Evolutionary conservation across 1,140 invertebrate genomes (phyloP), one percentile per base, ranked within the genome.

Genomic region (Lordiphosa clarofinis): DNA sequence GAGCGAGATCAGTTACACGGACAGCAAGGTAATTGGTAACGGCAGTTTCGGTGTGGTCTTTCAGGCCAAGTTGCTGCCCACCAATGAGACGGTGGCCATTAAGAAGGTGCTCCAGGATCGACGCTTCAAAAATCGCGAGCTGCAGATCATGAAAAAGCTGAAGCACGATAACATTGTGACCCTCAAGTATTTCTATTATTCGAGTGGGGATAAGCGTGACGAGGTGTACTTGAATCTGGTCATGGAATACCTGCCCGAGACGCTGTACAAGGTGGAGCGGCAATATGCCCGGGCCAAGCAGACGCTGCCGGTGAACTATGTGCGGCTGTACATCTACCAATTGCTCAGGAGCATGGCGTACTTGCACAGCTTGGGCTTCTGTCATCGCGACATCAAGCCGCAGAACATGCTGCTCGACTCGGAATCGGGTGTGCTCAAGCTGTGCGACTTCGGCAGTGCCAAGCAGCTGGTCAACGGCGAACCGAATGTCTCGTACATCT

Each of bases 101-200:
- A 99, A 99, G 90, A 99, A 99, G 91, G 99, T 99, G 82, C 94
- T 99, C 66, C 98, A 99, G 90, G 98, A 99, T 90, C 99, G 99
- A 89, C 93, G 97, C 90, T 99, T 98, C 93, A 98, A 98, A 96
- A 99, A 99, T 92, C 96, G 98, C 84, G 98, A 99, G 92, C 93
- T 99, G 86, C 98, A 99, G 92, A 99, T 99, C 56, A 99, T 99
- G 98, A 93, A 97, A 88, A 95, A 96, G 88, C 92, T 99, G 90
- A 97, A 99, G 90, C 98, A 99, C 91, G 98, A 96, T 93, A 99
- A 99, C 92, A 99, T 99, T 92, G 97, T 99, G 78, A 97, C 97
- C 92, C 93, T 99, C 87, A 97, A 97, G 92, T 99, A 97, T 93
- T 99, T 98, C 94, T 99, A 99, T 92, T 99, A 99, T 91, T 99